These are phyloP conservation scores for Mobula birostris DNA, from an alignment of 2,113 vertebrate species.

Conservation along the genomic window DNA sequence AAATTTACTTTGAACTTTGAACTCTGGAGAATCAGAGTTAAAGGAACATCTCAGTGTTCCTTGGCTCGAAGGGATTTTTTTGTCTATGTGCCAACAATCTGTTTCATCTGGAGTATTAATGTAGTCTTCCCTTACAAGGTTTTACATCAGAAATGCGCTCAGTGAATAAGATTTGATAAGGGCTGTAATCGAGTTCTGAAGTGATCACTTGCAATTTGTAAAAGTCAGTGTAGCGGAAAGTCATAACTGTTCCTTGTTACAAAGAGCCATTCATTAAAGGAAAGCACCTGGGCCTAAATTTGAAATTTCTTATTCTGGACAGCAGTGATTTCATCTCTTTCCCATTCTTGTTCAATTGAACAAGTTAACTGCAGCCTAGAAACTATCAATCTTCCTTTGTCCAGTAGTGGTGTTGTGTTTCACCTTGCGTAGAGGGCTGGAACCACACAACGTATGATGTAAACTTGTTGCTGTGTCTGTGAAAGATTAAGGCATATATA, in stretches of 20 bases:
- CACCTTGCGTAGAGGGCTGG: neutral
- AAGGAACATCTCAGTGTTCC: neutral
- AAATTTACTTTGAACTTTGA: no score
- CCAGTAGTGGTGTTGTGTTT: neutral
- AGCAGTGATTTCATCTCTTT: neutral
- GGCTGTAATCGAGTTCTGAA: neutral
- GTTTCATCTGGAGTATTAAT: neutral
- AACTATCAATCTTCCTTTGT: neutral
- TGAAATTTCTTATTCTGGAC: neutral
- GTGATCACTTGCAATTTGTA: neutral
- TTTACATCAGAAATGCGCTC: neutral
- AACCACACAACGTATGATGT: neutral
- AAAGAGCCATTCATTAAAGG: neutral
- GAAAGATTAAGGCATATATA: neutral
- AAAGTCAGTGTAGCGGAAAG: neutral
- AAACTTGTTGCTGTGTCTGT: neutral
- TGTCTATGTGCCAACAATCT: neutral
- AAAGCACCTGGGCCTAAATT: neutral
- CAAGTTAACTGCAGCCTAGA: neutral
- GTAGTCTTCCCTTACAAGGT: neutral
- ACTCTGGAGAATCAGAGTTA: neutral
- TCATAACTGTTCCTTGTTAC: neutral
- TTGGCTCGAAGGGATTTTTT: neutral
- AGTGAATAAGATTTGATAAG: neutral
- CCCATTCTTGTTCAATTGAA: constrained; percentile 9